A percentile compares a stretch with the other conserved stretches of the same genome.
Conservation (phyloP, 64 coral and sea anemone species). For the Stichodactyla mertensii region DNA sequence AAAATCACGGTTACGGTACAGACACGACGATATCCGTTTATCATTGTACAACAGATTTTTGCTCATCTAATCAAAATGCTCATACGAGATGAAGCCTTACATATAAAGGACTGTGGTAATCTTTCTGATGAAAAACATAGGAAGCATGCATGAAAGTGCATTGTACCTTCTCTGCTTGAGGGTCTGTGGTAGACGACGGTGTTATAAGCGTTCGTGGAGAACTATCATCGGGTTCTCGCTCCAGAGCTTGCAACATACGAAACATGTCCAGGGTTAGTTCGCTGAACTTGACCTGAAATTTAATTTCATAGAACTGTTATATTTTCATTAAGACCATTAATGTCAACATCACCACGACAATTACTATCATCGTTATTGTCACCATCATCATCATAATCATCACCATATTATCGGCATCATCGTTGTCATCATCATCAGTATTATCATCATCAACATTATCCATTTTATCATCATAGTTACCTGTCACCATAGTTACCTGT, state of each 20-base stretch:
- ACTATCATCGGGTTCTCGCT: constrained; percentile 78
- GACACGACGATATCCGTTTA: too few species aligned
- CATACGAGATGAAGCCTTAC: too few species aligned
- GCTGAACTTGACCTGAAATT: constrained; percentile 88
- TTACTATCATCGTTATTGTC: neutral
- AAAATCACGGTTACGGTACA: too few species aligned
- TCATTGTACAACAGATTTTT: too few species aligned
- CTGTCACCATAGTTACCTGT: constrained; percentile 42
- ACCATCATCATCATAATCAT: neutral
- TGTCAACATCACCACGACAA: too few species aligned
- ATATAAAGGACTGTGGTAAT: too few species aligned
- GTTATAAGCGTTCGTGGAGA: constrained; percentile 69
- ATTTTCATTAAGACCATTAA: too few species aligned
- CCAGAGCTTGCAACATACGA: constrained; percentile 93
- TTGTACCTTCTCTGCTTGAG: constrained; percentile 5
- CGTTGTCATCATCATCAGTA: neutral
- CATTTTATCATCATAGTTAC: neutral
- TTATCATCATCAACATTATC: neutral
- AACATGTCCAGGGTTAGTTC: constrained; percentile 99
- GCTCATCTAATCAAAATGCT: too few species aligned
- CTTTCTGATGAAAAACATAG: too few species aligned
- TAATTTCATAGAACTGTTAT: neutral
- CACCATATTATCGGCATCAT: neutral
- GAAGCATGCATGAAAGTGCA: neutral
- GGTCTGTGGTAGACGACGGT: constrained; percentile 30